Evolutionary conservation across 2,113 vertebrate species (phyloP), one percentile per base, ranked within the genome.

Genomic region (Onychostruthus taczanowskii): DNA sequence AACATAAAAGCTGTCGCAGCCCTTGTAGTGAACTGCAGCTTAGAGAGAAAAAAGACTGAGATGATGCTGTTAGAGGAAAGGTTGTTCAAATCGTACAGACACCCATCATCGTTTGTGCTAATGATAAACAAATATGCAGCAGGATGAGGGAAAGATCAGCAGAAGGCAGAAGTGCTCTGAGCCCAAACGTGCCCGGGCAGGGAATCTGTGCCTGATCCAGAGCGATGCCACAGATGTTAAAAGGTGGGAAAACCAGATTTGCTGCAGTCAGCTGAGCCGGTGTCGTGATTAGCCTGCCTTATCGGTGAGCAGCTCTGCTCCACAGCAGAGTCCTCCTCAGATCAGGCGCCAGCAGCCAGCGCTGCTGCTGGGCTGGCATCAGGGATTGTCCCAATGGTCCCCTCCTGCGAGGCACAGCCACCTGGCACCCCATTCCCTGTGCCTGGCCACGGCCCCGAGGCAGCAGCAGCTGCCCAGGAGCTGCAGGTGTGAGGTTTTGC

Each of bases 1-100:
- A 96, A 97, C 94, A 96, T 97, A 87, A 97, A 97, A 96, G 94
- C 93, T 96, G 93, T 96, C 76, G 70, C 82, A 95, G 93, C 79
- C 90, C 93, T 95, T 93, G 94, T 96, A 93, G 83, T 90, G 90
- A 96, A 92, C 94, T 81, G 86, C 79, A 90, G 88, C 94, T 95
- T 96, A 94, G 83, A 80, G 88, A 84, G 92, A 92, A 95, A 69
- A 97, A 94, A 96, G 92, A 3, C 94, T 18, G 83, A 90, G 92
- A 89, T 79, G 93, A 59, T 82, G 73, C 68, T 86, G 80, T 78
- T 84, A 37, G 49, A 97, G 95, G 85, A 90, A 93, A 96, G 83
- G 94, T 97, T 90, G 83, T 62, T 94, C 92, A 82, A 55, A 90
- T 76, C 33, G 66, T 76, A 58, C 80, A 90, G 95, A 82, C 86